These are phyloP conservation scores for Scaptomyza caliginosa DNA, from an alignment of 2,888 invertebrate genomes.

Conservation along the genomic window DNA sequence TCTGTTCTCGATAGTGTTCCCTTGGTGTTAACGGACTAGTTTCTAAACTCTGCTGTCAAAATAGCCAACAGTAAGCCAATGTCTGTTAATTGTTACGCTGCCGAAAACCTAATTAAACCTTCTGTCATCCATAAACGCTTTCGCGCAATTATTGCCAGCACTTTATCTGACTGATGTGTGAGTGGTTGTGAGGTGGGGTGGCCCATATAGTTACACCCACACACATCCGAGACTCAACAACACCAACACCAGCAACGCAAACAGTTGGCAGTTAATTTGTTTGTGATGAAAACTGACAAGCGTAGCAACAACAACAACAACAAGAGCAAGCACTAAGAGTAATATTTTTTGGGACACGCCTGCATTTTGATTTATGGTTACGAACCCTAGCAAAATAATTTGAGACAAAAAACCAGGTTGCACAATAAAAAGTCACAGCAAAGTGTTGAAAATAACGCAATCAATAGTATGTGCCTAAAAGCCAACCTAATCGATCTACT, in stretches of 20 bases:
- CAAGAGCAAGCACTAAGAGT: neutral
- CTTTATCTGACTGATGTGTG: slow-evolving; percentile 14
- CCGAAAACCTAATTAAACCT: slow-evolving; percentile 66
- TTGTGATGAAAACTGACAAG: slow-evolving; percentile 57
- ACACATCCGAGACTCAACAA: neutral
- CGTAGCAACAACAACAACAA: slow-evolving; percentile 10
- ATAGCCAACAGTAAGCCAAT: slow-evolving; percentile 28
- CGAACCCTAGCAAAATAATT: slow-evolving; percentile 21
- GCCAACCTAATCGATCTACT: neutral
- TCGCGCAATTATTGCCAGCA: slow-evolving; percentile 43
- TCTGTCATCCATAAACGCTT: slow-evolving; percentile 35
- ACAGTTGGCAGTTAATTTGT: slow-evolving; percentile 59
- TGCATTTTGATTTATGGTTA: slow-evolving; percentile 68
- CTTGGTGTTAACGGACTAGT: neutral
- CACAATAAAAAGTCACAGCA: neutral
- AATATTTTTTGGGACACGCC: slow-evolving; percentile 29
- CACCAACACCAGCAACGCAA: slow-evolving; percentile 4
- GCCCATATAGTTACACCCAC: slow-evolving; percentile 6
- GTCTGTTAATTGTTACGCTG: slow-evolving; percentile 53
- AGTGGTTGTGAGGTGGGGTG: neutral
- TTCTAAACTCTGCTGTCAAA: neutral
- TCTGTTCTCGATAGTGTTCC: neutral
- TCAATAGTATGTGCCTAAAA: neutral
- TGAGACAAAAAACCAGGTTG: neutral
- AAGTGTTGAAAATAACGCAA: neutral